phyloP scores from a whole-genome alignment of 2,113 vertebrate species.

The Ceuthmochares aereus region DNA sequence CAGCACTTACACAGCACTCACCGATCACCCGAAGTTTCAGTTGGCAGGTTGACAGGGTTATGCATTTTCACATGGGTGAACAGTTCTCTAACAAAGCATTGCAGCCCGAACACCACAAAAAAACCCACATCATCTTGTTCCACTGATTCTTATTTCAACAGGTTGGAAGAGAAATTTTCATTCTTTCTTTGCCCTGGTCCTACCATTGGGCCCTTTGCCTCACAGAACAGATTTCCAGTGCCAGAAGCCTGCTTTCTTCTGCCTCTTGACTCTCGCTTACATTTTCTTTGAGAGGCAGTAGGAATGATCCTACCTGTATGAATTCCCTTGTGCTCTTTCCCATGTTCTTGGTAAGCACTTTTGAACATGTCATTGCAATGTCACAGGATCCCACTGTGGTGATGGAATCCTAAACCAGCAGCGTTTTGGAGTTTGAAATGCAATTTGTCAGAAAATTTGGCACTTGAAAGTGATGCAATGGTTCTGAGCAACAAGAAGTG shows the following conservation, averaged over 20 bases:
- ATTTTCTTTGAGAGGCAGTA: background rate
- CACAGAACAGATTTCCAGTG: background rate
- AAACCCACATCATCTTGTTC: background rate
- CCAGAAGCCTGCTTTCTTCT: background rate
- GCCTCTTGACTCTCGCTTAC: background rate
- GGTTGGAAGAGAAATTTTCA: background rate
- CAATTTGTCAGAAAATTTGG: background rate
- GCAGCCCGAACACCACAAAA: background rate
- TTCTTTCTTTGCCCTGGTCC: background rate
- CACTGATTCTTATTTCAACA: background rate
- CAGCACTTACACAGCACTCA: background rate
- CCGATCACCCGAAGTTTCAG: conserved; percentile 48
- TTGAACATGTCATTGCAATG: accelerated
- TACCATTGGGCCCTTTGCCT: background rate
- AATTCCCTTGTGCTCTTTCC: background rate
- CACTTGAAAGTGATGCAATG: background rate
- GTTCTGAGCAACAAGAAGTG: background rate
- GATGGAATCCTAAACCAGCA: background rate
- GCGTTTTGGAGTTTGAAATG: background rate
- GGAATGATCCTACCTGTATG: background rate
- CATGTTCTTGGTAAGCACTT: accelerated
- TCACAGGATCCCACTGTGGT: background rate
- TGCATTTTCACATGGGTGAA: conserved; percentile 23
- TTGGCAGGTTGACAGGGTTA: conserved; percentile 63
- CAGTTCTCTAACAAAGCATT: background rate